Conservation (phyloP, 2,888 invertebrate species). For the Drosophila infuscata region DNA sequence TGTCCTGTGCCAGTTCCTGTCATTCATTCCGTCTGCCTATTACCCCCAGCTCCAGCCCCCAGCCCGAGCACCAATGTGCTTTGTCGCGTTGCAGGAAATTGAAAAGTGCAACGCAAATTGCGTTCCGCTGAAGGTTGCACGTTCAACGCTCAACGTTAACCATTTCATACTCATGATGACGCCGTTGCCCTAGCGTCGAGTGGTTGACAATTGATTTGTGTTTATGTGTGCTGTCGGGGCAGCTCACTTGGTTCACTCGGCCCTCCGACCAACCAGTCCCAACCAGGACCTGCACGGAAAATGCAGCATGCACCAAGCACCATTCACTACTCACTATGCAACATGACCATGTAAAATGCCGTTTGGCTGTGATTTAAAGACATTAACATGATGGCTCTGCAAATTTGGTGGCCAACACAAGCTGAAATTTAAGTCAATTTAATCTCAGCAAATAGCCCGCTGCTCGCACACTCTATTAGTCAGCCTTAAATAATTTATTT, state of each 20-base stretch:
- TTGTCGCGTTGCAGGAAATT: constrained; percentile 68
- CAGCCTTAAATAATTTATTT: background rate
- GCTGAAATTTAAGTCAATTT: constrained; percentile 44
- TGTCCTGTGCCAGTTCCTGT: constrained; percentile 44
- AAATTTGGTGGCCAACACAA: constrained; percentile 37
- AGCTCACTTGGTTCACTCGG: constrained; percentile 25
- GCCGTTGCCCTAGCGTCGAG: constrained; percentile 56
- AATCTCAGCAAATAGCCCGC: background rate
- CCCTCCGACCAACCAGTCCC: constrained; percentile 1
- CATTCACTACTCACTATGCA: background rate
- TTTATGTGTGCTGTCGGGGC: constrained; percentile 64
- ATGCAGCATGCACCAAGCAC: constrained; percentile 2
- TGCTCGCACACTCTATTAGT: background rate
- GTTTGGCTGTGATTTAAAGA: constrained; percentile 77
- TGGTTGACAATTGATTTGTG: constrained; percentile 80
- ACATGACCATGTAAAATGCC: constrained; percentile 64
- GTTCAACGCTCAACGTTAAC: constrained; percentile 17
- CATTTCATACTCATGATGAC: constrained; percentile 30
- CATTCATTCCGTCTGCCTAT: constrained; percentile 22
- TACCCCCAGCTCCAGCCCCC: background rate
- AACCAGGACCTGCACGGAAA: constrained; percentile 12
- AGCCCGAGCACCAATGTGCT: constrained; percentile 30
- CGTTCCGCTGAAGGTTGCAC: constrained; percentile 65
- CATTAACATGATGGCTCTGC: constrained; percentile 59
- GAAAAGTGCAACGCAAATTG: constrained; percentile 79